phyloP scores from a whole-genome alignment of 1,140 invertebrate genomes.

The Bombus soroeensis region DNA sequence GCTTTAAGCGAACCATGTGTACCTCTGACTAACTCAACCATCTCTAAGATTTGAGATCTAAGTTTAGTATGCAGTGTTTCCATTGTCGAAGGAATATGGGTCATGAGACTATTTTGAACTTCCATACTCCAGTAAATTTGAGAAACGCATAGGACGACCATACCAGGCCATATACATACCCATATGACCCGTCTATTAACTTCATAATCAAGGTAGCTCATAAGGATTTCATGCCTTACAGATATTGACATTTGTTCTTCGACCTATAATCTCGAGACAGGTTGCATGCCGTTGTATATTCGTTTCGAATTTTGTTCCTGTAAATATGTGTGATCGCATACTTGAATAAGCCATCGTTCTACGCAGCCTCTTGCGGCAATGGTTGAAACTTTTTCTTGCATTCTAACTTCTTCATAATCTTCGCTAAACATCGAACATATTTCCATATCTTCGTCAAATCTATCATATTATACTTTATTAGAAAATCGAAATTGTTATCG shows the following conservation, averaged over 20 bases:
- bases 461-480: conserved; percentile 27
- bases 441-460: conserved; percentile 90
- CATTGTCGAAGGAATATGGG: conserved; percentile 83
- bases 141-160: conserved; percentile 93
- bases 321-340: conserved; percentile 52
- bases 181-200: conserved; percentile 87
- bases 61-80: conserved; percentile 84
- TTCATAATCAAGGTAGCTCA: conserved; percentile 89
- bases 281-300: not conserved
- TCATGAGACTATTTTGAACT: conserved; percentile 88
- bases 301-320: not conserved
- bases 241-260: conserved; percentile 92
- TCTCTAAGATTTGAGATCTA: conserved; percentile 85
- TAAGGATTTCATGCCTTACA: conserved; percentile 88
- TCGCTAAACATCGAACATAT: conserved; percentile 93
- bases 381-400: conserved; percentile 89
- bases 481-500: not conserved
- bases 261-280: conserved; percentile 80
- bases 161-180: conserved; percentile 94
- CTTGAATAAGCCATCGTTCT: conserved; percentile 95
- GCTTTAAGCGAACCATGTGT: not conserved
- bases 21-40: conserved; percentile 83
- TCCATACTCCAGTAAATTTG: conserved; percentile 95
- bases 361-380: conserved; percentile 92
- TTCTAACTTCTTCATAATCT: conserved; percentile 91